Percentiles rank a stretch among this genome's conserved stretches.
Conservation (phyloP, 2,113 vertebrate species). For the Antigone vipio region DNA sequence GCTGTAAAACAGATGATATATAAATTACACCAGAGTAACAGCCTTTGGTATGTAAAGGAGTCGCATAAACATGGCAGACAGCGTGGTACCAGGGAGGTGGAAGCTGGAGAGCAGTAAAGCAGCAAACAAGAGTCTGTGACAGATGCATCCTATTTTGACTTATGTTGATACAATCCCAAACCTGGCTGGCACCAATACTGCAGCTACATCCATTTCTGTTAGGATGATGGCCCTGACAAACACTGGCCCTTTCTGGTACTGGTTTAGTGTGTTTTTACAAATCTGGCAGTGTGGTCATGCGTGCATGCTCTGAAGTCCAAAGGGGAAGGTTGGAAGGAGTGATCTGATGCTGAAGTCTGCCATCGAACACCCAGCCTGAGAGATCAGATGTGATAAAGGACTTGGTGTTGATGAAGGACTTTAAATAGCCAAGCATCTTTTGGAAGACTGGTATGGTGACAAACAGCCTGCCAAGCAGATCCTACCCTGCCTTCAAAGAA, state of each 20-base stretch:
- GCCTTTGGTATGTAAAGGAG: not conserved
- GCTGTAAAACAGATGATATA: not conserved
- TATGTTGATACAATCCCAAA: not conserved
- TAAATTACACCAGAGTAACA: not conserved
- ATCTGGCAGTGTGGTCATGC: not conserved
- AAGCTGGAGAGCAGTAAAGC: not conserved
- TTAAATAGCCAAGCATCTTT: not conserved
- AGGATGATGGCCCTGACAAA: not conserved
- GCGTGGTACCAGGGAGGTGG: not conserved
- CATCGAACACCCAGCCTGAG: not conserved
- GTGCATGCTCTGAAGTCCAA: not conserved
- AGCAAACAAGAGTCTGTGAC: not conserved
- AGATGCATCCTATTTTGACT: not conserved
- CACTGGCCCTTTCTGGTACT: not conserved
- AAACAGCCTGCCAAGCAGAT: conserved; percentile 4
- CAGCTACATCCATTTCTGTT: not conserved
- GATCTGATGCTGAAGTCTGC: conserved; percentile 9
- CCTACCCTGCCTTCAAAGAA: not conserved
- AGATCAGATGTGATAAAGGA: conserved; percentile 12
- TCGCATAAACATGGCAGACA: not conserved
- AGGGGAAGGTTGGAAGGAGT: conserved; percentile 8
- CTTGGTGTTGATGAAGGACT: conserved; percentile 3
- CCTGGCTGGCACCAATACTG: not conserved
- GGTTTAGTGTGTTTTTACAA: not conserved
- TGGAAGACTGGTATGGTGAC: not conserved